Percentiles rank a stretch among this genome's conserved stretches.
Conservation (phyloP, 2,797 vertebrate species). For the Spheniscus humboldti region DNA sequence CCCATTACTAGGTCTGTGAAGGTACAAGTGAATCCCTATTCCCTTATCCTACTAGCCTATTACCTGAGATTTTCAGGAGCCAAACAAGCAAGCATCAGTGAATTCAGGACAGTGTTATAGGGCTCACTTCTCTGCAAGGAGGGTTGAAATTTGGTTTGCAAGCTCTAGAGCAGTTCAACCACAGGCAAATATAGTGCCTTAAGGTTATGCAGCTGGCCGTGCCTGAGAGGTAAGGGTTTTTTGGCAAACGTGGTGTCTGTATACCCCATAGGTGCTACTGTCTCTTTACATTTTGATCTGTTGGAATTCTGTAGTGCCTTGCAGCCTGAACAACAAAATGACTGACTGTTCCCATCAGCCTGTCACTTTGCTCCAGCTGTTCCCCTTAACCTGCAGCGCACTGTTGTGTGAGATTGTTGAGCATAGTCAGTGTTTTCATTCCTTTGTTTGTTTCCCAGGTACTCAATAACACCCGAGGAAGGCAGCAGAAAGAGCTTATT, state of each 20-base stretch:
- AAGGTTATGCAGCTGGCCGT: neutral
- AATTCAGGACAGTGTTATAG: neutral
- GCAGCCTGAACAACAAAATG: neutral
- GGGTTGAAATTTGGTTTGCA: neutral
- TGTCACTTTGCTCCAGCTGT: neutral
- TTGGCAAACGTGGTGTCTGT: neutral
- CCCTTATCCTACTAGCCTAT: neutral
- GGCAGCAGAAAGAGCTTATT: neutral
- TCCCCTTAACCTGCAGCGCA: neutral
- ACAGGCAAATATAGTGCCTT: neutral
- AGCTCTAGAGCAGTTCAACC: neutral
- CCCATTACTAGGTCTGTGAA: neutral
- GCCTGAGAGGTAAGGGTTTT: neutral
- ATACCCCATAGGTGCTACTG: neutral
- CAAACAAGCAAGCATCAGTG: neutral
- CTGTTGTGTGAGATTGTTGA: neutral
- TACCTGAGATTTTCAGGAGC: neutral
- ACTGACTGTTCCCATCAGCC: conserved; percentile 15
- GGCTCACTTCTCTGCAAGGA: neutral
- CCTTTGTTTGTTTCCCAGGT: neutral
- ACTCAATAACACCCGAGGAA: neutral
- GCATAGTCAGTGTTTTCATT: neutral
- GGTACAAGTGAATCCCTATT: neutral
- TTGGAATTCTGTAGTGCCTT: neutral
- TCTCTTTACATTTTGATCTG: conserved; percentile 27